A percentile compares a stretch with the other conserved stretches of the same genome.
phyloP scores from a whole-genome alignment of 2,797 vertebrate genomes.

The Sebastolobus alascanus region DNA sequence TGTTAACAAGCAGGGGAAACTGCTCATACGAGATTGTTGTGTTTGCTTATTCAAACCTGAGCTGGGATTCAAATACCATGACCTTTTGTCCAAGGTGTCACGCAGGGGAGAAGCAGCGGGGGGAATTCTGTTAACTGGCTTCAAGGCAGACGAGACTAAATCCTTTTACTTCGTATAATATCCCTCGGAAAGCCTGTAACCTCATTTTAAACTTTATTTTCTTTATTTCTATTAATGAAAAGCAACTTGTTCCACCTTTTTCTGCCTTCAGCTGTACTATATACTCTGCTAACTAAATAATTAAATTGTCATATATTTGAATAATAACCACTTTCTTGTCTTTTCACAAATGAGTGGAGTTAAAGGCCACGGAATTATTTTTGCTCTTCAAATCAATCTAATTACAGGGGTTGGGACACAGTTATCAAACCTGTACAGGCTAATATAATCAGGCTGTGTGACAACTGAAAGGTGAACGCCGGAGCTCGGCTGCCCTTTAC shows the following conservation, averaged over 20 bases:
- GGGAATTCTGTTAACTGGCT: constrained; percentile 26
- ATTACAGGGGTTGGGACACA: constrained; percentile 48
- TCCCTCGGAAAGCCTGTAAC: neutral
- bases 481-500: constrained; percentile 66
- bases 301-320: constrained; percentile 18
- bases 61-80: constrained; percentile 58
- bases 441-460: constrained; percentile 64
- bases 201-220: constrained; percentile 12
- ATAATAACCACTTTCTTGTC: constrained; percentile 24
- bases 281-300: constrained; percentile 24
- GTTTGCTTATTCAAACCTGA: constrained; percentile 43
- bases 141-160: neutral
- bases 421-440: constrained; percentile 56
- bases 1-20: constrained; percentile 43
- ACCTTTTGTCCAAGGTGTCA: constrained; percentile 55
- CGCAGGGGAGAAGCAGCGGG: constrained; percentile 12
- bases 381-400: constrained; percentile 61
- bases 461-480: constrained; percentile 60
- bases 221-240: constrained; percentile 3
- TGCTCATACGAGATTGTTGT: constrained; percentile 27
- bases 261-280: neutral
- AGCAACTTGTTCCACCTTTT: neutral
- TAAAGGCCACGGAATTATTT: constrained; percentile 62
- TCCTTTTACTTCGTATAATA: neutral
- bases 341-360: constrained; percentile 44